Evolutionary conservation across 2,888 invertebrate genomes (phyloP).

Genomic region (Apodemia duryi): DNA sequence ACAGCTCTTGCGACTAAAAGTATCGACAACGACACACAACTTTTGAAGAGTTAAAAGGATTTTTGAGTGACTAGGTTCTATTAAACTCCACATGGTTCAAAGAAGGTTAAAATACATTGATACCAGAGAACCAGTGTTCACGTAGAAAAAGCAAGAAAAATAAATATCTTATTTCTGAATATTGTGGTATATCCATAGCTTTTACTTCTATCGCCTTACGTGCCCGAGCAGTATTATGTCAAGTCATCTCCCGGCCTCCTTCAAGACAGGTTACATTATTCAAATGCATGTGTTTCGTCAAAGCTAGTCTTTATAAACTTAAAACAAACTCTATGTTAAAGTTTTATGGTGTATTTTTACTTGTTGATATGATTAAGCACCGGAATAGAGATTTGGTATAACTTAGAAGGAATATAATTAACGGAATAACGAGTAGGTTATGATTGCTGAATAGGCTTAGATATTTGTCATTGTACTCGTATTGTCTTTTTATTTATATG

Average conservation of each 20-base stretch:
- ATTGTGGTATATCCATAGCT: neutral
- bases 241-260: slow-evolving; percentile 66
- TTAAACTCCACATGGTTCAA: too few species aligned
- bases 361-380: neutral
- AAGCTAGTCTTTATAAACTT: slow-evolving; percentile 16
- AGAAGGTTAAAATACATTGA: too few species aligned
- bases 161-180: neutral
- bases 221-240: slow-evolving; percentile 60
- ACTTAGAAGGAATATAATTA: neutral
- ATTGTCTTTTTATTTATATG: too few species aligned
- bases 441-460: too few species aligned
- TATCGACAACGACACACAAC: too few species aligned
- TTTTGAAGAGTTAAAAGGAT: too few species aligned
- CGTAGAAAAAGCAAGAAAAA: too few species aligned
- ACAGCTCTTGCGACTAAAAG: too few species aligned
- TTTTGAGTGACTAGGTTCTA: too few species aligned
- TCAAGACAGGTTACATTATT: slow-evolving; percentile 72
- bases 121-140: too few species aligned
- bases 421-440: neutral
- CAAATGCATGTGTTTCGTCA: slow-evolving; percentile 61
- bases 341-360: neutral
- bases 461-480: too few species aligned
- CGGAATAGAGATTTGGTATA: neutral
- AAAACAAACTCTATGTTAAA: slow-evolving; percentile 1
- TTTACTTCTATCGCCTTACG: slow-evolving; percentile 29